phyloP scores from a whole-genome alignment of 2,888 invertebrate genomes.

The Kuschelorhynchus macadamiae region DNA sequence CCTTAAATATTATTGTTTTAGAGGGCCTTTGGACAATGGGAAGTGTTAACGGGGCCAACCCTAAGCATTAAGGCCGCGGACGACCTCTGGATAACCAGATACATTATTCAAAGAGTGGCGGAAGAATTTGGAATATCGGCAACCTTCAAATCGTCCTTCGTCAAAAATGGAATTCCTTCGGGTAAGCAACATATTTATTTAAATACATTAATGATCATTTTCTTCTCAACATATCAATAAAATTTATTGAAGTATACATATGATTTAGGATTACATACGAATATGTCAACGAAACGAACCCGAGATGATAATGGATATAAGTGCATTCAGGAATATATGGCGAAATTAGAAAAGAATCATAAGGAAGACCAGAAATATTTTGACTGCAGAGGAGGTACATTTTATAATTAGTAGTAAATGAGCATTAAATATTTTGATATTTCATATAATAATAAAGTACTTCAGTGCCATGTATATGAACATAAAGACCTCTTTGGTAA shows the following conservation, averaged over 20 bases:
- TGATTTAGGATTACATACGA: conserved; percentile 79
- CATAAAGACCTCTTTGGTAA: neutral
- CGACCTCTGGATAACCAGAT: conserved; percentile 75
- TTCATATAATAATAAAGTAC: neutral
- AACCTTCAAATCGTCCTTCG: conserved; percentile 72
- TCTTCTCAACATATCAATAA: too few species aligned
- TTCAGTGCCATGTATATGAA: neutral
- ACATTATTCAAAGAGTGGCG: conserved; percentile 73
- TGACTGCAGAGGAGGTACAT: conserved; percentile 88
- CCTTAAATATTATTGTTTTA: too few species aligned
- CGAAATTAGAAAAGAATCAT: conserved; percentile 91
- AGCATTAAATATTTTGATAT: conserved; percentile 1
- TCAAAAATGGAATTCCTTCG: conserved; percentile 63
- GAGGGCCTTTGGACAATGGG: conserved; percentile 80
- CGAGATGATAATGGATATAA: conserved; percentile 75
- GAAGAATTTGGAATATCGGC: conserved; percentile 75
- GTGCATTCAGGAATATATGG: conserved; percentile 90
- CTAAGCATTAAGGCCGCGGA: conserved; percentile 74
- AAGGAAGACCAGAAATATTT: conserved; percentile 93
- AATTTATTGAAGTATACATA: too few species aligned
- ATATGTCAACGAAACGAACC: conserved; percentile 91
- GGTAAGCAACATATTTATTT: too few species aligned
- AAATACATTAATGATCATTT: too few species aligned
- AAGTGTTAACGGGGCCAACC: conserved; percentile 77
- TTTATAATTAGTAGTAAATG: neutral